Percentiles rank a stretch among this genome's conserved stretches.
These are phyloP conservation scores for Gracilinanus agilis DNA, from an alignment of 2,113 vertebrate species.

Conservation along the genomic window DNA sequence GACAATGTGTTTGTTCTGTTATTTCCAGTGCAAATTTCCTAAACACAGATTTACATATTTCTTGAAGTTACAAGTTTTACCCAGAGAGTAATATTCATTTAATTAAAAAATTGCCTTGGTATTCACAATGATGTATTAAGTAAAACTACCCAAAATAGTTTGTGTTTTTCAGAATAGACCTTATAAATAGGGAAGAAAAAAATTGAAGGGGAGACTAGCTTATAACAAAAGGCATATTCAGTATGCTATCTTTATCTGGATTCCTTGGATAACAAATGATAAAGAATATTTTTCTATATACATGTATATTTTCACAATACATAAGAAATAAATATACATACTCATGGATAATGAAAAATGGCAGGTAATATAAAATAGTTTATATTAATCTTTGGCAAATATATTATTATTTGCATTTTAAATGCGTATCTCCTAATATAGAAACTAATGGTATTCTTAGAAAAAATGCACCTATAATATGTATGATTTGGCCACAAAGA, in stretches of 20 bases:
- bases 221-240: conserved; percentile 5
- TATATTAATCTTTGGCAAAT: neutral
- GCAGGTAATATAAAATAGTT: neutral
- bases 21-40: conserved; percentile 43
- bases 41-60: conserved; percentile 52
- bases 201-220: neutral
- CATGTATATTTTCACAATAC: neutral
- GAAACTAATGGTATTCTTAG: neutral
- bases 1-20: conserved; percentile 30
- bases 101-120: conserved; percentile 51
- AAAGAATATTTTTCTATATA: neutral
- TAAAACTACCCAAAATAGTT: conserved; percentile 28
- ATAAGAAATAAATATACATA: neutral
- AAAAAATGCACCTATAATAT: neutral
- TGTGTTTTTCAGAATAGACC: neutral
- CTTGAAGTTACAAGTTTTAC: conserved; percentile 22
- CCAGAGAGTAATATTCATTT: conserved; percentile 31
- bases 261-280: conserved; percentile 4
- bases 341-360: neutral
- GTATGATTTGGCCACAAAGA: neutral
- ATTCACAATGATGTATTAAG: conserved; percentile 28
- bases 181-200: neutral
- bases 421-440: neutral
- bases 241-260: neutral
- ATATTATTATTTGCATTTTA: neutral